Percentiles rank a stretch among this genome's conserved stretches.
These are phyloP conservation scores for Trematocara zebra DNA, from an alignment of 2,113 vertebrate species.

Conservation along the genomic window DNA sequence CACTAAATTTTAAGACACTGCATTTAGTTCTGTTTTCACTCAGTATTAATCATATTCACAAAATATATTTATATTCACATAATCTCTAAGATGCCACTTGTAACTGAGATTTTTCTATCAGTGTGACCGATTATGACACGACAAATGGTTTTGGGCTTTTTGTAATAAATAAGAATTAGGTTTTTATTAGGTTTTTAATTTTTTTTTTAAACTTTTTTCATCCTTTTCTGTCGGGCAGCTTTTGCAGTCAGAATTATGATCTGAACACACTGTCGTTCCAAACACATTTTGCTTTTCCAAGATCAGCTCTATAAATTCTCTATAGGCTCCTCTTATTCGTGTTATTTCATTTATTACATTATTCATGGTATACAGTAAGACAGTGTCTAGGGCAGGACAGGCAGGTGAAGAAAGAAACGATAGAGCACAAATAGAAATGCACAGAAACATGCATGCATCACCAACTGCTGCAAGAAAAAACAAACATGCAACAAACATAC, in stretches of 20 bases:
- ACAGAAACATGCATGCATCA: not conserved
- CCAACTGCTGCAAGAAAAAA: not conserved
- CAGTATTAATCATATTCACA: not conserved
- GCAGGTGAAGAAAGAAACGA: not conserved
- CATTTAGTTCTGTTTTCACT: not conserved
- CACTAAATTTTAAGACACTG: not conserved
- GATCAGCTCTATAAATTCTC: not conserved
- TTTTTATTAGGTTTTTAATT: not conserved
- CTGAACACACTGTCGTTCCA: not conserved
- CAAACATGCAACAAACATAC: not conserved
- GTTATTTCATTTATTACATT: not conserved
- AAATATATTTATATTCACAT: not conserved
- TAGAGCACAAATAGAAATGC: not conserved
- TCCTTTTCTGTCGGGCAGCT: not conserved
- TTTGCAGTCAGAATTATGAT: not conserved
- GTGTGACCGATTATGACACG: not conserved
- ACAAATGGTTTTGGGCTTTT: not conserved
- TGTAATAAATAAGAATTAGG: not conserved
- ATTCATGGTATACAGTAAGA: not conserved
- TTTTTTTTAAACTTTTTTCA: not conserved
- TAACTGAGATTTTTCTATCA: not conserved
- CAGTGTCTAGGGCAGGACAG: not conserved
- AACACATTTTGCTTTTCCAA: not conserved
- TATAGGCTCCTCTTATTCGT: accelerated
- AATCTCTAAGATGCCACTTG: not conserved